Percentiles rank a stretch among this genome's conserved stretches.
phyloP scores from a whole-genome alignment of 2,888 invertebrate species.

The Athalia rosae region DNA sequence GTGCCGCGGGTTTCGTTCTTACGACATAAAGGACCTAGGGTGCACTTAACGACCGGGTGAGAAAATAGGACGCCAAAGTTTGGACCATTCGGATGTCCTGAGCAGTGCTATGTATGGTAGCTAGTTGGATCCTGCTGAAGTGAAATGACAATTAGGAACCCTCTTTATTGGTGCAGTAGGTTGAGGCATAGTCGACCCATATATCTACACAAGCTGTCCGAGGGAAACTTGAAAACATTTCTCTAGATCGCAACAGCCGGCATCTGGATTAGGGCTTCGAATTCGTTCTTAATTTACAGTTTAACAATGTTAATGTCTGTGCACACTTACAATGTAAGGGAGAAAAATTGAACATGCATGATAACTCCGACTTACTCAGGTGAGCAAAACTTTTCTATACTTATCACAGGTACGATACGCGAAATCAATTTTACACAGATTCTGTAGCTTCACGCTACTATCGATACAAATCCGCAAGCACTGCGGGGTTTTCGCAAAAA shows the following conservation, averaged over 20 bases:
- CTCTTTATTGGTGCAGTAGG: not conserved
- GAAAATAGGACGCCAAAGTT: constrained; percentile 36
- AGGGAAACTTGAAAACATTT: constrained; percentile 2
- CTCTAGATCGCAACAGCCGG: not conserved
- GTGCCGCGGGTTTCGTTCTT: constrained; percentile 23
- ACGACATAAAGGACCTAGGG: constrained; percentile 35
- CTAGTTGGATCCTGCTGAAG: not conserved
- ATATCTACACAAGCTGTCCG: not conserved
- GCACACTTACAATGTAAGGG: too few species aligned
- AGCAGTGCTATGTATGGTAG: not conserved
- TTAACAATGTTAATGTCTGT: too few species aligned
- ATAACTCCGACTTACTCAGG: too few species aligned
- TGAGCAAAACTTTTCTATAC: too few species aligned
- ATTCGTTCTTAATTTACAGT: not conserved
- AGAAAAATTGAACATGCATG: too few species aligned
- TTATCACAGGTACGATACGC: too few species aligned
- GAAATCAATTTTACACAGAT: too few species aligned
- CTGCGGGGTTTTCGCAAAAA: too few species aligned
- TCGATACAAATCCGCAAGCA: too few species aligned
- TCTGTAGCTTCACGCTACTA: too few species aligned
- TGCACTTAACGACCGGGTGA: constrained; percentile 37
- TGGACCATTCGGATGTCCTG: constrained; percentile 7
- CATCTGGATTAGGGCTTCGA: not conserved
- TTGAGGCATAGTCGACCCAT: not conserved
- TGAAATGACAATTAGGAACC: constrained; percentile 37